Conservation (phyloP, 2,888 invertebrate species). For the Troides oblongomaculatus region DNA sequence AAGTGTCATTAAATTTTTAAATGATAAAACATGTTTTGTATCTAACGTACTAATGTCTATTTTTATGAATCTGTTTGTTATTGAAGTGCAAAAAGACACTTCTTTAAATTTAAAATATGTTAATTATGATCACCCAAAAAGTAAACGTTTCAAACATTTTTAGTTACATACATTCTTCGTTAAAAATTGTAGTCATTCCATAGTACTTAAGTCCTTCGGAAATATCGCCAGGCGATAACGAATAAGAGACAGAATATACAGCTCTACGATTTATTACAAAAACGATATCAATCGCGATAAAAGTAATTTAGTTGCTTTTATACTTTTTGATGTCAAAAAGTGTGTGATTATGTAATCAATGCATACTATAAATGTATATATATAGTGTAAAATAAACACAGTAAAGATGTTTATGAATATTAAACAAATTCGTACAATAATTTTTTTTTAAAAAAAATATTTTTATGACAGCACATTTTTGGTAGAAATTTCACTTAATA, state of each 20-base stretch:
- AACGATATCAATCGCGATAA: constrained; percentile 7
- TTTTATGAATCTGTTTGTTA: background rate
- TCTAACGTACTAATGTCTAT: background rate
- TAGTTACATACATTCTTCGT: too few relatives aligned
- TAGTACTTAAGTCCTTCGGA: constrained; percentile 7
- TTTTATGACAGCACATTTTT: too few relatives aligned
- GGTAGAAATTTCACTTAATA: too few relatives aligned
- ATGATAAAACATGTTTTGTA: too few relatives aligned
- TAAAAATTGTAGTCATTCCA: too few relatives aligned
- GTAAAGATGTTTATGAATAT: background rate
- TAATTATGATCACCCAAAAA: too few relatives aligned
- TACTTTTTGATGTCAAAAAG: constrained; percentile 2
- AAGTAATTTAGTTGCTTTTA: constrained; percentile 3
- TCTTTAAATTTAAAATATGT: background rate
- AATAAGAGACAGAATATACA: constrained; percentile 13
- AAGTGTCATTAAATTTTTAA: too few relatives aligned
- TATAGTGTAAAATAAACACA: background rate
- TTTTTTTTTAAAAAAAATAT: too few relatives aligned
- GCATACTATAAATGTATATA: background rate
- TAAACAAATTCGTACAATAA: too few relatives aligned
- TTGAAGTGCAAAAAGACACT: background rate
- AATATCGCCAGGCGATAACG: constrained; percentile 2
- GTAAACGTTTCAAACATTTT: too few relatives aligned
- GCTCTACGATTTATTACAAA: constrained; percentile 11
- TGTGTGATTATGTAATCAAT: too few relatives aligned